These are phyloP conservation scores for Sebastes minor DNA, from an alignment of 2,797 vertebrate species.

Conservation along the genomic window DNA sequence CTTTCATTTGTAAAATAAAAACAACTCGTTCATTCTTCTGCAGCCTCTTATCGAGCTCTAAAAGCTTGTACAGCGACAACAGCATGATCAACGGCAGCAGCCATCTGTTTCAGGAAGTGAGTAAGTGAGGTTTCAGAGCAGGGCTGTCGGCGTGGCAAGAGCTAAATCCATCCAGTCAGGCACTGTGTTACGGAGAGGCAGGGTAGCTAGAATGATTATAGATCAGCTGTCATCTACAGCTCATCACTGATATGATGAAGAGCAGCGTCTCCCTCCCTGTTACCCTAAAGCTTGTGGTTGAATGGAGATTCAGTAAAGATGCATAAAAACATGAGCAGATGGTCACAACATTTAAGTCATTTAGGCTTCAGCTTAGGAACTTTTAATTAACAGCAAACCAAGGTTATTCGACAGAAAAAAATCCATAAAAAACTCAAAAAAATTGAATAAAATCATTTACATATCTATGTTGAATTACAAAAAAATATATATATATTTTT, in stretches of 20 bases:
- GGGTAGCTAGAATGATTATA: background rate
- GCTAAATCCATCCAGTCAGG: conserved; percentile 11
- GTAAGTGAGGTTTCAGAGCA: background rate
- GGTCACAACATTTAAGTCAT: background rate
- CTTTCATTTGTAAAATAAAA: conserved; percentile 28
- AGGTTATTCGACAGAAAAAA: background rate
- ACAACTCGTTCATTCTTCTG: background rate
- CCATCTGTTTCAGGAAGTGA: background rate
- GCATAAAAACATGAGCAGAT: background rate
- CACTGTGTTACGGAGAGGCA: background rate
- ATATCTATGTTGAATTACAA: background rate
- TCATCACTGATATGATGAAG: conserved; percentile 12
- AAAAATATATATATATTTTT: background rate
- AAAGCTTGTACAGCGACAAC: conserved; percentile 1
- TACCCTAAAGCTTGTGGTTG: background rate
- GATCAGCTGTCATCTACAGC: conserved; percentile 6
- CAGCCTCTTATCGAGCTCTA: conserved; percentile 5
- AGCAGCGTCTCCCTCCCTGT: background rate
- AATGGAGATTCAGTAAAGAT: background rate
- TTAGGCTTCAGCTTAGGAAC: background rate
- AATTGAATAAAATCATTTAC: background rate
- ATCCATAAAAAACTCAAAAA: too few species aligned
- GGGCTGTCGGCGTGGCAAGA: background rate
- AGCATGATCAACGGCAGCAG: background rate
- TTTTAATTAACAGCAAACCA: background rate